A percentile compares a stretch with the other conserved stretches of the same genome.
Evolutionary conservation across 2,888 invertebrate genomes (phyloP).

Genomic region (Dolichopus griseipennis): DNA sequence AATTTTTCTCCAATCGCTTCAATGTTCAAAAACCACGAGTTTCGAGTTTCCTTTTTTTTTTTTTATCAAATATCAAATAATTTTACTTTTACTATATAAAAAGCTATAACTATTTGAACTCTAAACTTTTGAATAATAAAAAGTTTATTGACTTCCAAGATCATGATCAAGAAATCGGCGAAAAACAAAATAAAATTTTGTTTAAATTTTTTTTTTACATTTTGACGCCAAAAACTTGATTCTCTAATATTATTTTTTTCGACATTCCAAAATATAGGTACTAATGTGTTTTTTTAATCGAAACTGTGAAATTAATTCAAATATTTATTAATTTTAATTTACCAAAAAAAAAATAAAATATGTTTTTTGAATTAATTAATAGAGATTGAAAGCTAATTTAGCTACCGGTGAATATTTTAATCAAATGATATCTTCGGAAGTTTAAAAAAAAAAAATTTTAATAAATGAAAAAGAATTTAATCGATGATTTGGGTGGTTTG

Average conservation of each 20-base stretch:
- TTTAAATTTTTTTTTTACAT: not conserved
- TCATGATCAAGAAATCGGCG: not conserved
- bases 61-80: no score
- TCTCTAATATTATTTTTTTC: not conserved
- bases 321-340: not conserved
- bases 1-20: no score
- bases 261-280: not conserved
- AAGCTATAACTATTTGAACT: no score
- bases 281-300: not conserved
- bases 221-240: no score
- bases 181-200: not conserved
- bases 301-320: not conserved
- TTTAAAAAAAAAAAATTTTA: no score
- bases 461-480: no score
- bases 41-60: no score
- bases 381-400: not conserved
- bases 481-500: no score
- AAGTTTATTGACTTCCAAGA: not conserved
- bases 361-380: not conserved
- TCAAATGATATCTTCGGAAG: no score
- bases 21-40: no score
- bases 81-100: no score
- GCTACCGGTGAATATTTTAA: not conserved
- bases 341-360: not conserved
- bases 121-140: not conserved